Conservation (phyloP, 1,140 invertebrate species). For the Drosophila novamexicana region DNA sequence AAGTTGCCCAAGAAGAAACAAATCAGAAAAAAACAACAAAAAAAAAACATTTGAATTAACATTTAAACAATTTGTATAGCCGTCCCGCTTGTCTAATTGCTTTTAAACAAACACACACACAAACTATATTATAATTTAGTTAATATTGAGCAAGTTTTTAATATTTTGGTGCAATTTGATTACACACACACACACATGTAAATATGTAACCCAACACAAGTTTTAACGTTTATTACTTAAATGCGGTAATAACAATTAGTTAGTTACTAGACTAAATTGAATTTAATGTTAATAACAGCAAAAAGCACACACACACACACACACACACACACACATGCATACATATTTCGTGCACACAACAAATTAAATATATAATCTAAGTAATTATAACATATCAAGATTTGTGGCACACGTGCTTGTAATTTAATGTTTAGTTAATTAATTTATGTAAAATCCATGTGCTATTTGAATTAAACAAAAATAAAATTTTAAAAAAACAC, state of each 20-base stretch:
- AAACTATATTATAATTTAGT: slow-evolving; percentile 47
- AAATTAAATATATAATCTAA: slow-evolving; percentile 35
- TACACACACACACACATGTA: slow-evolving; percentile 50
- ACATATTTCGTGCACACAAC: slow-evolving; percentile 53
- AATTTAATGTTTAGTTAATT: slow-evolving; percentile 66
- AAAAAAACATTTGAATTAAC: slow-evolving; percentile 21
- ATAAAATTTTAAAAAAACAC: slow-evolving; percentile 31
- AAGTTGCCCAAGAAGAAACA: slow-evolving; percentile 57
- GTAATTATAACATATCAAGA: slow-evolving; percentile 49
- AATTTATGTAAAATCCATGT: slow-evolving; percentile 72
- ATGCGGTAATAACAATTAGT: slow-evolving; percentile 76
- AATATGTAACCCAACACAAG: slow-evolving; percentile 48
- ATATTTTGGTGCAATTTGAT: slow-evolving; percentile 44
- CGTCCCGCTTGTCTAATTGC: slow-evolving; percentile 49
- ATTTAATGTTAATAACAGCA: slow-evolving; percentile 42
- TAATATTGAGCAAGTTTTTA: slow-evolving; percentile 35
- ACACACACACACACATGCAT: slow-evolving; percentile 26
- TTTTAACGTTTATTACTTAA: slow-evolving; percentile 76
- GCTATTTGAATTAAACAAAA: slow-evolving; percentile 74
- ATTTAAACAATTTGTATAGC: slow-evolving; percentile 36
- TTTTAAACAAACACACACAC: slow-evolving; percentile 19
- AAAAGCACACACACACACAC: background rate
- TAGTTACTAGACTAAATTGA: slow-evolving; percentile 56
- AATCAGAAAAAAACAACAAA: slow-evolving; percentile 26
- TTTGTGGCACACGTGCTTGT: slow-evolving; percentile 44